Conservation (phyloP, 2,888 invertebrate species). For the Nomada goodeniana region DNA sequence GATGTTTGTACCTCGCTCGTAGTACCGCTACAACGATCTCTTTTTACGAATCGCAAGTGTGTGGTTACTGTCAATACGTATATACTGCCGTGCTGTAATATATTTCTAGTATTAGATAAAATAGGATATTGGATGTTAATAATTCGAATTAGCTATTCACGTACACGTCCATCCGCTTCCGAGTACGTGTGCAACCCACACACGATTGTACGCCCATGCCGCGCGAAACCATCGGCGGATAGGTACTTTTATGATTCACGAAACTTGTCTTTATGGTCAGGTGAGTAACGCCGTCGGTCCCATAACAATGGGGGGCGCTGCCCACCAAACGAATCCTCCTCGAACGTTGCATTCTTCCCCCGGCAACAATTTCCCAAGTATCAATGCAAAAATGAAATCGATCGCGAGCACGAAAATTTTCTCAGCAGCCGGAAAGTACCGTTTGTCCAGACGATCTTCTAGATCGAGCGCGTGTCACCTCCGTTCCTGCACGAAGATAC, state of each 20-base stretch:
- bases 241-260: conserved; percentile 63
- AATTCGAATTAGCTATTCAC: conserved; percentile 50
- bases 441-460: conserved; percentile 1
- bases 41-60: neutral
- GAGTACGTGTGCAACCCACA: conserved; percentile 51
- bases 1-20: neutral
- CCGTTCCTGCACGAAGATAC: conserved; percentile 32
- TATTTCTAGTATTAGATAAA: neutral
- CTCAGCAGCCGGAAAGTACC: neutral
- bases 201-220: conserved; percentile 11
- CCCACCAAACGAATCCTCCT: conserved; percentile 33
- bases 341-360: no score
- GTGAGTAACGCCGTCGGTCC: conserved; percentile 48
- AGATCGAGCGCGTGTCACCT: neutral
- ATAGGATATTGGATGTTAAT: conserved; percentile 25
- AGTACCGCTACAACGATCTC: neutral
- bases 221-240: conserved; percentile 27
- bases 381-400: neutral
- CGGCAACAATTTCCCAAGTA: conserved; percentile 27
- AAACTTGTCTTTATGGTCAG: conserved; percentile 63
- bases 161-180: conserved; percentile 52
- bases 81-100: neutral
- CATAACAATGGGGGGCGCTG: conserved; percentile 60
- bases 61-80: neutral
- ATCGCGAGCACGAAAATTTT: neutral